A percentile compares a stretch with the other conserved stretches of the same genome.
phyloP scores from a whole-genome alignment of 2,888 invertebrate genomes.

The Patella ulyssiponensis region DNA sequence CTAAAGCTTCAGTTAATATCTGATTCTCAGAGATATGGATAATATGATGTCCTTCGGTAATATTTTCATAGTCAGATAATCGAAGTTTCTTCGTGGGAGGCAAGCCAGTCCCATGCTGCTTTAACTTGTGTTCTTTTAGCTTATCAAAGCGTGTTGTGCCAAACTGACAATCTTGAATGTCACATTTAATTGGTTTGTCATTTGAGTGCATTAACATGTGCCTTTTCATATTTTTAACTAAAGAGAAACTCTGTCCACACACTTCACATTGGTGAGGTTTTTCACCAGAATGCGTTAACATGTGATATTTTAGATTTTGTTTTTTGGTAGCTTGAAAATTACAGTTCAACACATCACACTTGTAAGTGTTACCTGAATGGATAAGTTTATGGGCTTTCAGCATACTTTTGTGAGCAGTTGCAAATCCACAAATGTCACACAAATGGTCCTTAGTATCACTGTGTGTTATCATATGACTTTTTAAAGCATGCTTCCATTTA shows the following conservation, averaged over 20 bases:
- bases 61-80: conserved; percentile 34
- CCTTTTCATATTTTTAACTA: conserved; percentile 75
- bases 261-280: conserved; percentile 77
- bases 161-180: conserved; percentile 71
- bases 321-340: conserved; percentile 73
- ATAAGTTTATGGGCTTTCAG: conserved; percentile 75
- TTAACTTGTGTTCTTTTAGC: conserved; percentile 74
- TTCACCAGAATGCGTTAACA: conserved; percentile 76
- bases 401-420: conserved; percentile 76
- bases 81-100: conserved; percentile 54
- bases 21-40: background rate
- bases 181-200: conserved; percentile 69
- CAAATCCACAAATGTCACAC: conserved; percentile 77
- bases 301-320: conserved; percentile 76
- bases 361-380: conserved; percentile 75
- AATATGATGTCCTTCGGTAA: conserved; percentile 11
- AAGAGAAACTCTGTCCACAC: conserved; percentile 76
- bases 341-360: conserved; percentile 74
- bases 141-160: conserved; percentile 75
- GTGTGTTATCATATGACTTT: conserved; percentile 71
- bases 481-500: conserved; percentile 77
- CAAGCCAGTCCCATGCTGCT: conserved; percentile 66
- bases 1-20: background rate
- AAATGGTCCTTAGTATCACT: conserved; percentile 76
- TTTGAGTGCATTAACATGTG: conserved; percentile 70